Evolutionary conservation across 1,140 invertebrate species (phyloP).

Genomic region (Bursaphelenchus mucronatus): DNA sequence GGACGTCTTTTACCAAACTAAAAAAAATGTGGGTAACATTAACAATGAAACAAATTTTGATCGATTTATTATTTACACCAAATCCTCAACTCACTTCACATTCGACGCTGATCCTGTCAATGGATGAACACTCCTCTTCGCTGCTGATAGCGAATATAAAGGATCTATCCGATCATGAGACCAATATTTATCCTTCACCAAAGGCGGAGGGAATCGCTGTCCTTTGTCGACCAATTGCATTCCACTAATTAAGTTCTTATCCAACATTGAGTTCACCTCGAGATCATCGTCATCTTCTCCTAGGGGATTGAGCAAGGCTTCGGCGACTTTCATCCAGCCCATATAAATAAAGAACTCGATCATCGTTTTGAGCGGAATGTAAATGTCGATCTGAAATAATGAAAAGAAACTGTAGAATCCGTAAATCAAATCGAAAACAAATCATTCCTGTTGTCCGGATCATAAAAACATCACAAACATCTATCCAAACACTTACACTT

Average conservation of each 20-base stretch:
- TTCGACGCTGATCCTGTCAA: conserved; percentile 49
- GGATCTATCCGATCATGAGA: conserved; percentile 51
- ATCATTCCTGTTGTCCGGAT: neutral
- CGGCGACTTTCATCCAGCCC: conserved; percentile 61
- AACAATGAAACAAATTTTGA: conserved; percentile 18
- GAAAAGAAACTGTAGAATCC: neutral
- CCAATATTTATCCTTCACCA: conserved; percentile 46
- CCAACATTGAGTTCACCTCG: conserved; percentile 55
- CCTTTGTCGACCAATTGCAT: conserved; percentile 43
- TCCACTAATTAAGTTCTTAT: conserved; percentile 50
- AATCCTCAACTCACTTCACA: conserved; percentile 43
- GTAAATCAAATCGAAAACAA: neutral
- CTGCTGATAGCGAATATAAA: conserved; percentile 50
- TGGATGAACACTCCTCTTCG: conserved; percentile 52
- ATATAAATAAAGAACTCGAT: conserved; percentile 55
- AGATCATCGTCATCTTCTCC: conserved; percentile 60
- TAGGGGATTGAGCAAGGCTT: conserved; percentile 57
- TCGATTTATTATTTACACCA: conserved; percentile 10
- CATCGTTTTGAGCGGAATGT: conserved; percentile 51
- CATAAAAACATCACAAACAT: conserved; percentile 1
- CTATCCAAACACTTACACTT: conserved; percentile 23
- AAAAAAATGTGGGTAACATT: conserved; percentile 28
- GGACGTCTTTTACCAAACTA: conserved; percentile 46
- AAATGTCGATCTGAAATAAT: conserved; percentile 50
- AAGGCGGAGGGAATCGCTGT: conserved; percentile 32